phyloP scores from a whole-genome alignment of 2,888 invertebrate species.

The Pseudeuparius sepicola region DNA sequence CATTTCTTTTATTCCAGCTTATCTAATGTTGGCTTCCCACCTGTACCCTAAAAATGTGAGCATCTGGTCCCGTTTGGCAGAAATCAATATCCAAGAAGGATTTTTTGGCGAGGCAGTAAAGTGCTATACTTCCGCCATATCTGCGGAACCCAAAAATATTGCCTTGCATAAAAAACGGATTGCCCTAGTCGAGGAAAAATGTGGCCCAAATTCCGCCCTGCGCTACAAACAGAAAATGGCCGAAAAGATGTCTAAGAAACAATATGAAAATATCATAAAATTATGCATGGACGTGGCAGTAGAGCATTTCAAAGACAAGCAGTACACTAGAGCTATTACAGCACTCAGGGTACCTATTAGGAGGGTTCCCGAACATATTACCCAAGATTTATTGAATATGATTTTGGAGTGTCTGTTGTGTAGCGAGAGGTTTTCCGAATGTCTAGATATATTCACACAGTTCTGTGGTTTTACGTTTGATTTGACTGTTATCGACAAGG shows the following conservation, averaged over 20 bases:
- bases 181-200: conserved; percentile 12
- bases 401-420: conserved; percentile 70
- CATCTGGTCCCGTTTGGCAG: conserved; percentile 80
- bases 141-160: conserved; percentile 59
- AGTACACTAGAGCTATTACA: conserved; percentile 61
- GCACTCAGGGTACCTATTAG: conserved; percentile 68
- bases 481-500: conserved; percentile 43
- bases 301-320: conserved; percentile 62
- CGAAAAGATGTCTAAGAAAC: conserved; percentile 47
- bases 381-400: conserved; percentile 70
- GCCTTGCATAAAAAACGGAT: conserved; percentile 58
- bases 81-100: conserved; percentile 60
- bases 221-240: conserved; percentile 67
- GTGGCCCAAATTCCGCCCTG: conserved; percentile 51
- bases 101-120: conserved; percentile 69
- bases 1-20: conserved; percentile 12
- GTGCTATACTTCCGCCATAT: conserved; percentile 76
- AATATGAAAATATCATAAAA: conserved; percentile 53
- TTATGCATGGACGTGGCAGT: conserved; percentile 64
- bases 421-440: conserved; percentile 57
- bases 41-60: conserved; percentile 68
- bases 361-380: conserved; percentile 60
- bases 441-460: conserved; percentile 62
- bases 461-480: conserved; percentile 61
- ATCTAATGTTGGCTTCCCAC: conserved; percentile 39